phyloP scores from a whole-genome alignment of 2,888 invertebrate genomes.

The Drosophila paracracens region DNA sequence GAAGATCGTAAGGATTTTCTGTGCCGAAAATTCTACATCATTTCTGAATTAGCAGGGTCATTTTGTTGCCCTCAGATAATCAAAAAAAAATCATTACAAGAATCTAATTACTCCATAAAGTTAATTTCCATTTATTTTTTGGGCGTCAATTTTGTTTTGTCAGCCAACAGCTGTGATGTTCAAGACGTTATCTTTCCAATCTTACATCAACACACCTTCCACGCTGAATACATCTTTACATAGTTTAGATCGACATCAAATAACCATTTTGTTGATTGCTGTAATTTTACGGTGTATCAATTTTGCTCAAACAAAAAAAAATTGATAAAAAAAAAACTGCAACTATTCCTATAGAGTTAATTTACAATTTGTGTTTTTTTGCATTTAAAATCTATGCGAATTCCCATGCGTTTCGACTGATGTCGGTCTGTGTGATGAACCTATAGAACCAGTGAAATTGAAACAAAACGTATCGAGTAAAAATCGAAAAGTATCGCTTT shows the following conservation, averaged over 20 bases:
- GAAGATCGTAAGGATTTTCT: neutral
- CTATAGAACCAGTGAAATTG: neutral
- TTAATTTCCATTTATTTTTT: neutral
- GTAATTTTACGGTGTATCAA: neutral
- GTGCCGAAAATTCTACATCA: neutral
- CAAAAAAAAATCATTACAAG: neutral
- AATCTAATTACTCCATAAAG: neutral
- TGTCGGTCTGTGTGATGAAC: neutral
- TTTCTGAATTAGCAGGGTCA: neutral
- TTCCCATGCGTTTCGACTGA: neutral
- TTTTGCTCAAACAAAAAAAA: neutral
- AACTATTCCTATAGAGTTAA: neutral
- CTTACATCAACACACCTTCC: neutral
- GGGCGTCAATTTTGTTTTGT: neutral
- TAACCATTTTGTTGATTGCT: neutral
- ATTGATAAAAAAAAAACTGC: neutral
- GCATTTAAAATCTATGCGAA: neutral
- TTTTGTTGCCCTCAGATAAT: neutral
- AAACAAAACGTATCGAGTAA: neutral
- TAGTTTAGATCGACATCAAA: neutral
- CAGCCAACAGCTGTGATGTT: neutral
- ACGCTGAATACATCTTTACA: neutral
- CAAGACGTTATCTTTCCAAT: neutral
- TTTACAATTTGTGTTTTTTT: neutral
- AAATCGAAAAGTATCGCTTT: neutral